Conservation (phyloP, 2,797 vertebrate genomes). For the Macrochelys suwanniensis region DNA sequence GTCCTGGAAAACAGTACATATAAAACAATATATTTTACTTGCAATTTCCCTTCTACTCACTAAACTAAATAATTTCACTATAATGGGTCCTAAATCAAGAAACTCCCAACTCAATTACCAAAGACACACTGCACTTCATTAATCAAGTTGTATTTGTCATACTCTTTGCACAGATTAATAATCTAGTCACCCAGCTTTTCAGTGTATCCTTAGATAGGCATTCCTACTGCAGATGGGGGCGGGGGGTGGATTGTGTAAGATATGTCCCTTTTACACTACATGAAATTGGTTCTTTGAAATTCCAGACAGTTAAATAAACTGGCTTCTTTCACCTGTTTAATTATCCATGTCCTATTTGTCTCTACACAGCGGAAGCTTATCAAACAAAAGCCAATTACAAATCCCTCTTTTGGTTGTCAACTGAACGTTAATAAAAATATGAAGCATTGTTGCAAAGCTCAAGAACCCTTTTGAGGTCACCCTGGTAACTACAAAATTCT, state of each 20-base stretch:
- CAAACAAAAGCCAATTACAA: constrained; percentile 32
- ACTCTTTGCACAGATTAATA: neutral
- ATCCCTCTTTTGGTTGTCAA: constrained; percentile 19
- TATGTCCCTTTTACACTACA: neutral
- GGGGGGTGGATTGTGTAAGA: neutral
- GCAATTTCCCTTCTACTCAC: neutral
- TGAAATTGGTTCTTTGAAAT: neutral
- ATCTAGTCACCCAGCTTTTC: neutral
- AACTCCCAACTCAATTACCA: neutral
- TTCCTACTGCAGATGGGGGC: neutral
- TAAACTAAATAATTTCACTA: constrained; percentile 1
- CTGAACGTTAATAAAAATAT: neutral
- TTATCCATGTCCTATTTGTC: constrained; percentile 5
- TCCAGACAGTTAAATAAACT: neutral
- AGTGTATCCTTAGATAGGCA: neutral
- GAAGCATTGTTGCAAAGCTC: neutral
- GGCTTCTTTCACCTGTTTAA: neutral
- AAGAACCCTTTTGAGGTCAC: neutral
- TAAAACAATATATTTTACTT: neutral
- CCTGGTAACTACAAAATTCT: neutral
- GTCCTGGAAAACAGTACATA: neutral
- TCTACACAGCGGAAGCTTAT: neutral
- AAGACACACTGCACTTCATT: neutral
- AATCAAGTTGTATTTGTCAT: constrained; percentile 1
- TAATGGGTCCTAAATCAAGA: constrained; percentile 36